Conservation (phyloP, 1,140 invertebrate species). For the Charaxes varanes region DNA sequence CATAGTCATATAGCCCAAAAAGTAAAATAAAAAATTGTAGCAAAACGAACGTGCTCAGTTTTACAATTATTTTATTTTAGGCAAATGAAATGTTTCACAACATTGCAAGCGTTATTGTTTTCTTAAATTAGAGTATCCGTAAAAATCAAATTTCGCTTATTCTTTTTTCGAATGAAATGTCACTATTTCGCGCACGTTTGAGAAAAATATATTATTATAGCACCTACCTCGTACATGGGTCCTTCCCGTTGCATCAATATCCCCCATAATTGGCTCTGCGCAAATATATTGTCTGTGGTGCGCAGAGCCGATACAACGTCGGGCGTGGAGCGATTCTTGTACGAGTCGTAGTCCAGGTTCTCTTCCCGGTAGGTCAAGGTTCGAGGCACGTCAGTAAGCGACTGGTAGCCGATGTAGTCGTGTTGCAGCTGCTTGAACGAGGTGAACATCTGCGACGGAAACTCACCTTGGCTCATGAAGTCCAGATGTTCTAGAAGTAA, state of each 20-base stretch:
- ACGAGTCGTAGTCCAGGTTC: conserved; percentile 54
- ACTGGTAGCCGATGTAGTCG: conserved; percentile 96
- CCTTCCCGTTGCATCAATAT: conserved; percentile 90
- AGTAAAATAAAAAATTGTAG: no score
- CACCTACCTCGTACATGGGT: conserved; percentile 79
- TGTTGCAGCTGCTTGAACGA: conserved; percentile 93
- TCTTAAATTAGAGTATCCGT: no score
- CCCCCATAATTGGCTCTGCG: conserved; percentile 89
- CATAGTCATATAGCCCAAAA: no score
- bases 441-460: conserved; percentile 81
- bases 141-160: no score
- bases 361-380: conserved; percentile 75
- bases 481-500: conserved; percentile 89
- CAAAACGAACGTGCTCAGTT: no score
- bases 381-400: conserved; percentile 96
- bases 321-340: conserved; percentile 76
- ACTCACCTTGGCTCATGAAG: conserved; percentile 89
- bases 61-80: no score
- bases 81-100: no score
- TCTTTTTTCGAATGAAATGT: no score
- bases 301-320: conserved; percentile 85
- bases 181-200: no score
- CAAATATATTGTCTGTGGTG: conserved; percentile 82
- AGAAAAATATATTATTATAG: no score
- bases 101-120: no score